Conservation (phyloP, 2,113 vertebrate species). For the Tichodroma muraria region DNA sequence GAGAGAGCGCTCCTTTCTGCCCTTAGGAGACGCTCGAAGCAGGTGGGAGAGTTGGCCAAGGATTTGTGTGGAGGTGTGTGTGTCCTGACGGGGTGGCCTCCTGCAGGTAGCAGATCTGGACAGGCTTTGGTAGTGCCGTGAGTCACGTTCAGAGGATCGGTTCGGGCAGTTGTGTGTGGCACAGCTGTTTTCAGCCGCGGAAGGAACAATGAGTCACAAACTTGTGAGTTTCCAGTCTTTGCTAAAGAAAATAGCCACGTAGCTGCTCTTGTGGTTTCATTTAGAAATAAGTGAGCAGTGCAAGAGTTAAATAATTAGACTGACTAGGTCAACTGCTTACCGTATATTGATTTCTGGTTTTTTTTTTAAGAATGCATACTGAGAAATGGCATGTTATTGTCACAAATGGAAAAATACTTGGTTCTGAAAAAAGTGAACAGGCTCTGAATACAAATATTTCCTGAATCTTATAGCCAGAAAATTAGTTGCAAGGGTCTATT, state of each 20-base stretch:
- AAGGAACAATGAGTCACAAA: constrained; percentile 22
- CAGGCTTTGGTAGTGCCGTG: not conserved
- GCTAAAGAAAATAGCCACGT: not conserved
- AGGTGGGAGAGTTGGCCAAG: not conserved
- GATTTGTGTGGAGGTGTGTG: accelerated
- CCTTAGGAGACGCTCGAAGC: not conserved
- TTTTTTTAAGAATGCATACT: not conserved
- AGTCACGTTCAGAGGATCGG: not conserved
- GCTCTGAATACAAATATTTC: not conserved
- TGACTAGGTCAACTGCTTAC: not conserved
- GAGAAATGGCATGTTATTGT: not conserved
- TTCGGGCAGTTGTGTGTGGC: not conserved
- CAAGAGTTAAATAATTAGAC: not conserved
- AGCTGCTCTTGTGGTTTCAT: not conserved
- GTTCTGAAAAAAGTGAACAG: not conserved
- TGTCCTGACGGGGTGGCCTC: not conserved
- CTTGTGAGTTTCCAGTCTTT: constrained; percentile 42
- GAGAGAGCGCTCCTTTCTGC: not conserved
- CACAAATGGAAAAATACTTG: not conserved
- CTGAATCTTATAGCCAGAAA: not conserved
- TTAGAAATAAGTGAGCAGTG: not conserved
- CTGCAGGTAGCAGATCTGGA: accelerated
- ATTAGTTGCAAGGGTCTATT: not conserved
- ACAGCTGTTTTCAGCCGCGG: not conserved
- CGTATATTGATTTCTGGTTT: not conserved